Evolutionary conservation across 2,113 vertebrate species (phyloP).

Genomic region (Hucho hucho): DNA sequence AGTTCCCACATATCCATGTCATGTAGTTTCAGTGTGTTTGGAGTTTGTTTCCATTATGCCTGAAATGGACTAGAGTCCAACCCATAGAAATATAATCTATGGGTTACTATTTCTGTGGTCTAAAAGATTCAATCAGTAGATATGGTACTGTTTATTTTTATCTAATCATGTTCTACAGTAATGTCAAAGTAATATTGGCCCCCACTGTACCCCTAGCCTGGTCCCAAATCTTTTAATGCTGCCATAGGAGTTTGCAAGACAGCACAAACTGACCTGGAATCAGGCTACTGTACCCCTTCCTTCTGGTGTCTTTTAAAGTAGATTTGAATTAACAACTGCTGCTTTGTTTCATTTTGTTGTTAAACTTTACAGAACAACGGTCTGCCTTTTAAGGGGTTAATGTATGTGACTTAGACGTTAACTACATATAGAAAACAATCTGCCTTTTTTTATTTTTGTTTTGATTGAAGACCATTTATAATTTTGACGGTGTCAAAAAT

Average conservation of each 20-base stretch:
- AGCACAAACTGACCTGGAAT: too few species aligned
- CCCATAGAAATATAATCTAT: not conserved
- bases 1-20: constrained; percentile 35
- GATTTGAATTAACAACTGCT: not conserved
- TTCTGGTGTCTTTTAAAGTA: not conserved
- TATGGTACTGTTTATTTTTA: constrained; percentile 6
- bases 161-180: constrained; percentile 4
- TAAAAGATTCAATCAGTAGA: constrained; percentile 13
- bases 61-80: not conserved
- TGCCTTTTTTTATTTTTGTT: not conserved
- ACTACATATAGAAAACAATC: not conserved
- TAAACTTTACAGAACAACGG: not conserved
- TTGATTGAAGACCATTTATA: not conserved
- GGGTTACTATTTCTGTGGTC: not conserved
- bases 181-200: constrained; percentile 17
- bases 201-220: too few species aligned
- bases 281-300: constrained; percentile 7
- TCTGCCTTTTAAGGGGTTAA: not conserved
- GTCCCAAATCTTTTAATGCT: too few species aligned
- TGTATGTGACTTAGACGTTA: not conserved
- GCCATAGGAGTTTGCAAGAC: too few species aligned
- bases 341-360: not conserved
- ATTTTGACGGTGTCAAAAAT: not conserved
- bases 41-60: not conserved
- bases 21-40: constrained; percentile 10